These are phyloP conservation scores for Platanista minor DNA, from an alignment of 2,113 vertebrate genomes.

Conservation along the genomic window DNA sequence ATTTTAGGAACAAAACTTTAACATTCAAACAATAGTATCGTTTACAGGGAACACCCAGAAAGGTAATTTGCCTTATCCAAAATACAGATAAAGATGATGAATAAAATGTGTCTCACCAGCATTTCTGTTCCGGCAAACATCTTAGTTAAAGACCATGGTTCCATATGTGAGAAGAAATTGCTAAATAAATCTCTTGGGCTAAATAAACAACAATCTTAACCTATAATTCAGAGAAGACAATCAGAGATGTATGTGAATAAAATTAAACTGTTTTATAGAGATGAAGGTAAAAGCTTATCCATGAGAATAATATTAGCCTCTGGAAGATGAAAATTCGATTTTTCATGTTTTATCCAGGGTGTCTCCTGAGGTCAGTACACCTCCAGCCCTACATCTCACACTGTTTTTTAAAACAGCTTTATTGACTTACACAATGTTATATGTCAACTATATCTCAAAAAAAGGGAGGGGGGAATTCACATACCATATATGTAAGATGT, in stretches of 20 bases:
- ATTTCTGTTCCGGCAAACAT: constrained; percentile 54
- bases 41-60: constrained; percentile 76
- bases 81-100: constrained; percentile 72
- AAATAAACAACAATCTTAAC: constrained; percentile 74
- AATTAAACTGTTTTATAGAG: background rate
- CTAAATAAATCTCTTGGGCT: constrained; percentile 58
- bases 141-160: background rate
- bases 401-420: background rate
- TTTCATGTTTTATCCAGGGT: background rate
- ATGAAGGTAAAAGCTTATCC: background rate
- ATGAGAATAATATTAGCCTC: background rate
- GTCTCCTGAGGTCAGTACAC: background rate
- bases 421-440: background rate
- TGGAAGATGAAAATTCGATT: constrained; percentile 19
- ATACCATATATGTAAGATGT: background rate
- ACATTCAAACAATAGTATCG: constrained; percentile 59
- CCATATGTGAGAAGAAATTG: constrained; percentile 59
- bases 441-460: background rate
- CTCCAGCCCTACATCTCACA: background rate
- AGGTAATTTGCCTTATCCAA: constrained; percentile 76
- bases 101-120: constrained; percentile 76
- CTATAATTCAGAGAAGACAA: constrained; percentile 42
- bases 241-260: constrained; percentile 54
- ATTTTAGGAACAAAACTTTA: constrained; percentile 79
- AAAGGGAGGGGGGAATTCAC: background rate